Evolutionary conservation across 2,113 vertebrate species (phyloP).

Genomic region (Anarhynchus alexandrinus): DNA sequence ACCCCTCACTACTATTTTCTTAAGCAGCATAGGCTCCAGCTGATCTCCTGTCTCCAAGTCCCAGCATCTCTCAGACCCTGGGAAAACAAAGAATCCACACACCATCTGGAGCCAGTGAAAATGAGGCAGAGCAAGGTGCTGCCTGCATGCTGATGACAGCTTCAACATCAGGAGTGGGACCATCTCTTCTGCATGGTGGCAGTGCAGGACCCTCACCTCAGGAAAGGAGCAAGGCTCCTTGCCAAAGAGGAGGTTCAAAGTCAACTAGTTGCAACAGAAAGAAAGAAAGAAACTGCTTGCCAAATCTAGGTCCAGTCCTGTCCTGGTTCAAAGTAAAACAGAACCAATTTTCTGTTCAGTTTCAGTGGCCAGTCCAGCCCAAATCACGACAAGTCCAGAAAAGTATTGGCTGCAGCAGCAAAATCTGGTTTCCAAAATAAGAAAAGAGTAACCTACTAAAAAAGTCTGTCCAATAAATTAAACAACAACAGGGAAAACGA

Average conservation of each 20-base stretch:
- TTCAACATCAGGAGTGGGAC: not conserved
- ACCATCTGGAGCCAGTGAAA: not conserved
- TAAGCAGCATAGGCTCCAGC: not conserved
- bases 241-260: not conserved
- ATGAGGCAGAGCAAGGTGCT: not conserved
- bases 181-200: not conserved
- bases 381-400: too few species aligned
- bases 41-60: not conserved
- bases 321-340: too few species aligned
- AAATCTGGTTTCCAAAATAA: not conserved
- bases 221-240: not conserved
- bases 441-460: not conserved
- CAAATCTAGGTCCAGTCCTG: not conserved
- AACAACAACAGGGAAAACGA: not conserved
- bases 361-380: too few species aligned
- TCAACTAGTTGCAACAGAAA: not conserved
- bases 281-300: not conserved
- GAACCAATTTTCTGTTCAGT: too few species aligned
- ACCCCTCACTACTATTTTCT: not conserved
- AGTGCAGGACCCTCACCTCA: not conserved
- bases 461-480: not conserved
- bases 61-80: not conserved
- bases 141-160: not conserved
- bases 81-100: not conserved
- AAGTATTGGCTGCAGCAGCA: not conserved